Evolutionary conservation across 2,888 invertebrate species (phyloP).

Genomic region (Furcula furcula): DNA sequence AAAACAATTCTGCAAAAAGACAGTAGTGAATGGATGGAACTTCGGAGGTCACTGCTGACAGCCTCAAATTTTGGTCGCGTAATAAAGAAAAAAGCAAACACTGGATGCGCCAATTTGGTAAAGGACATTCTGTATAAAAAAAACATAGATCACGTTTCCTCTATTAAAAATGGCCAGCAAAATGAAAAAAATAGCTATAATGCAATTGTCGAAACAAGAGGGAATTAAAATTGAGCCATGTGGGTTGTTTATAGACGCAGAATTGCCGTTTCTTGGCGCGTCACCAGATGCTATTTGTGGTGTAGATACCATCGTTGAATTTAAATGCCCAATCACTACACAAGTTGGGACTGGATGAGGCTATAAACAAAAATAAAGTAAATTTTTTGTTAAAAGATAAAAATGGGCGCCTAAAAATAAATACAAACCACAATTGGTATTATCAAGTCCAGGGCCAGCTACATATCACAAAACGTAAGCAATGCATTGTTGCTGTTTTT

Average conservation of each 20-base stretch:
- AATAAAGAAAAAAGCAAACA: background rate
- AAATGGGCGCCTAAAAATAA: no score
- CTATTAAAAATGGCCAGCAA: no score
- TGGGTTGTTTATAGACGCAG: constrained; percentile 18
- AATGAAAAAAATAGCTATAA: background rate
- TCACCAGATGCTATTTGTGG: no score
- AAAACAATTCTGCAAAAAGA: constrained; percentile 1
- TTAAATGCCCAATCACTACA: no score
- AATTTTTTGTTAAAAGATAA: no score
- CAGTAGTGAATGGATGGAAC: constrained; percentile 1
- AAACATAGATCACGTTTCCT: background rate
- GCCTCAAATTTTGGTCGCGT: constrained; percentile 2
- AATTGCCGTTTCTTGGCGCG: constrained; percentile 8
- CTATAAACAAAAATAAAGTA: no score
- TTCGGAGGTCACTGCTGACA: background rate
- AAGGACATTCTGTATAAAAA: background rate
- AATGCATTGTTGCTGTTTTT: no score
- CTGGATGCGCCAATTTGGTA: background rate
- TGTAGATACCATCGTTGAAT: no score
- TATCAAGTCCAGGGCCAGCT: no score
- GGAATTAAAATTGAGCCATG: constrained; percentile 12
- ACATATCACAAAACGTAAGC: no score
- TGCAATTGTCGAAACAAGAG: constrained; percentile 5
- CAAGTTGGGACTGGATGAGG: no score
- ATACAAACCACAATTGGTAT: no score